Percentiles rank a stretch among this genome's conserved stretches.
phyloP scores from a whole-genome alignment of 2,113 vertebrate genomes.

The Coptodon bakossiorum region DNA sequence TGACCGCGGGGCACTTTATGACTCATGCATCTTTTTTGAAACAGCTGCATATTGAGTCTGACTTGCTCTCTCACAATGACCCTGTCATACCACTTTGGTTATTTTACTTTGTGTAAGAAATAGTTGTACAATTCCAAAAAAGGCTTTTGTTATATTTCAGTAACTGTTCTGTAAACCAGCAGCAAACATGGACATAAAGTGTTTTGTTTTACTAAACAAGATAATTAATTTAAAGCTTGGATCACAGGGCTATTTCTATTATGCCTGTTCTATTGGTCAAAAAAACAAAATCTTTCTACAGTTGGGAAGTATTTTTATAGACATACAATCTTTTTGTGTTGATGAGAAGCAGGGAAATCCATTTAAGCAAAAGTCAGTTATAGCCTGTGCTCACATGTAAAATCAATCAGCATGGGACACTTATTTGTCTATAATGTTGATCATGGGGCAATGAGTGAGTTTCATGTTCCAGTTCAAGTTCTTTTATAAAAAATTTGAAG shows the following conservation, averaged over 20 bases:
- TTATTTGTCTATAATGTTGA: not conserved
- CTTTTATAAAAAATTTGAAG: not conserved
- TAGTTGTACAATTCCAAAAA: not conserved
- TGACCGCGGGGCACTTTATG: conserved; percentile 46
- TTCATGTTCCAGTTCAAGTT: not conserved
- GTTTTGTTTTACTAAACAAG: not conserved
- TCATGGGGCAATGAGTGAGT: not conserved
- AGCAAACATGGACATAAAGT: not conserved
- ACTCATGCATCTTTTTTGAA: conserved; percentile 37
- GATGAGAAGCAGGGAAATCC: not conserved
- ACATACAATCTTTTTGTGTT: not conserved
- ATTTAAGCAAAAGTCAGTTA: not conserved
- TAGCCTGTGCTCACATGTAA: not conserved
- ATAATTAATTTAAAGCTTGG: not conserved
- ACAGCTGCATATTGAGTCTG: conserved; percentile 36
- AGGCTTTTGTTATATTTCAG: not conserved
- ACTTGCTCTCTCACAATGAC: conserved; percentile 13
- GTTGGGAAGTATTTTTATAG: not conserved
- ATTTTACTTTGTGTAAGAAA: not conserved
- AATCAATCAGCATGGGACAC: not conserved
- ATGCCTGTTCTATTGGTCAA: not conserved
- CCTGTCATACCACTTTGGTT: not conserved
- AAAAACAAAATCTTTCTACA: not conserved
- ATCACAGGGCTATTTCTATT: not conserved
- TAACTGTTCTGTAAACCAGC: not conserved